phyloP scores from a whole-genome alignment of 1,140 invertebrate species.

The Tetramorium simillimum region DNA sequence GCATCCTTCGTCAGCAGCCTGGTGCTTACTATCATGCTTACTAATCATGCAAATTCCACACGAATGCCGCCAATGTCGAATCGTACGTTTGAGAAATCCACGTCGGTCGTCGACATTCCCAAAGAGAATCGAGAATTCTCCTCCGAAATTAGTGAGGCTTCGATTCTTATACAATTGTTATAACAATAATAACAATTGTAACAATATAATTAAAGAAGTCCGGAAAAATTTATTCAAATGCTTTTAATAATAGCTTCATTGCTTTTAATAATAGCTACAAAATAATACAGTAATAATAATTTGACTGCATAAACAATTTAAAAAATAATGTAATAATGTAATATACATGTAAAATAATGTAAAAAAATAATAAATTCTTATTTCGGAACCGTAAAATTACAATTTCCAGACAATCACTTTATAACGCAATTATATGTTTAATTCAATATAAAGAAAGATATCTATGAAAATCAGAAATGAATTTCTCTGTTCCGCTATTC shows the following conservation, averaged over 20 bases:
- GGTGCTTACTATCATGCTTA: conserved; percentile 10
- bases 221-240: background rate
- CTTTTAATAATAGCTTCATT: background rate
- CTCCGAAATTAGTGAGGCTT: background rate
- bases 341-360: too few species aligned
- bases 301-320: background rate
- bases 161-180: background rate
- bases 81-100: conserved; percentile 17
- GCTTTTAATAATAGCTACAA: background rate
- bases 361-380: background rate
- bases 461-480: background rate
- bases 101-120: background rate
- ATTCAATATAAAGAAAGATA: background rate
- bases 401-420: background rate
- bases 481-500: background rate
- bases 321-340: background rate
- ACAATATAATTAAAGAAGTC: background rate
- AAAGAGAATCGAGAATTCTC: conserved; percentile 2
- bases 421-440: background rate
- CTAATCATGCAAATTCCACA: conserved; percentile 65
- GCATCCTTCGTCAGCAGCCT: conserved; percentile 47
- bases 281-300: background rate
- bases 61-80: conserved; percentile 8
- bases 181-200: background rate
- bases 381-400: background rate